Percentiles rank a stretch among this genome's conserved stretches.
Conservation (phyloP, 1,140 invertebrate species). For the Chironomus tepperi region DNA sequence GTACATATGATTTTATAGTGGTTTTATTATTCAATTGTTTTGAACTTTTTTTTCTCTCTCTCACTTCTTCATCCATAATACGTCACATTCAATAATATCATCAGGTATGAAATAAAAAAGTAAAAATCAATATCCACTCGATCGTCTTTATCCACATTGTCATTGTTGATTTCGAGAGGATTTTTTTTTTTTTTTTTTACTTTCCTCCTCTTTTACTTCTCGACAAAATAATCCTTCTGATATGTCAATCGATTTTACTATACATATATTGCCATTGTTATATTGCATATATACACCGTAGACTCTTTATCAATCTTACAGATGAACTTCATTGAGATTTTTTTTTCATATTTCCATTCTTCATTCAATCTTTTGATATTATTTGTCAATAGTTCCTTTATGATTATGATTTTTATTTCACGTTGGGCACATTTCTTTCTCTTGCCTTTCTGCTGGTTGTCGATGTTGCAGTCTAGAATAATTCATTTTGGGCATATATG, state of each 20-base stretch:
- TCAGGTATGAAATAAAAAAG: neutral
- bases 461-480: too few species aligned
- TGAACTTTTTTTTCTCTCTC: too few species aligned
- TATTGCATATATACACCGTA: neutral
- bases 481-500: too few species aligned
- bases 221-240: conserved; percentile 6
- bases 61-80: neutral
- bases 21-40: conserved; percentile 11
- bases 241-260: conserved; percentile 5
- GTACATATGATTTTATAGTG: neutral
- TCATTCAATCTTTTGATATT: too few species aligned
- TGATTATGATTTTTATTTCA: too few species aligned
- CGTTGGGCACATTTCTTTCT: too few species aligned
- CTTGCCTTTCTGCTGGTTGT: too few species aligned
- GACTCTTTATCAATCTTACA: conserved; percentile 10
- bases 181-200: neutral
- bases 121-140: conserved; percentile 5
- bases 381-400: too few species aligned
- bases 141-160: conserved; percentile 5
- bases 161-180: conserved; percentile 7
- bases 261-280: neutral
- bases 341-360: neutral
- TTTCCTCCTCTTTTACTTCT: neutral
- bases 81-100: conserved; percentile 5
- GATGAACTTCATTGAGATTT: neutral